phyloP scores from a whole-genome alignment of 2,888 invertebrate genomes.

The Drosophila colorata region DNA sequence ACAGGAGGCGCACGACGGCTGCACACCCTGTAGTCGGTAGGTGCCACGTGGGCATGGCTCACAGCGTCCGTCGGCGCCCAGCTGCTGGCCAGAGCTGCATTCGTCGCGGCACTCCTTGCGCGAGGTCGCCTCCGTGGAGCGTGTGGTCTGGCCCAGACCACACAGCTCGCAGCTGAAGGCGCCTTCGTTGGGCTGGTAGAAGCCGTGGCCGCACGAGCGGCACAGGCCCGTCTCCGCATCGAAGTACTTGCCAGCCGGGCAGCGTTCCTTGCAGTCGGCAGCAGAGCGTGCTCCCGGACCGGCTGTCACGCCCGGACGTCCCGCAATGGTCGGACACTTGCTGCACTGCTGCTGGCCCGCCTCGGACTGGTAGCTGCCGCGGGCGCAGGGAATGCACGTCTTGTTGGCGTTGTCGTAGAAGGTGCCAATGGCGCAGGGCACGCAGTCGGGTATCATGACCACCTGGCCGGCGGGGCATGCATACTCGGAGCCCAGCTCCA shows the following conservation, averaged over 20 bases:
- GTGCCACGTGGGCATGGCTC: constrained; percentile 96
- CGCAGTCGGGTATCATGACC: constrained; percentile 96
- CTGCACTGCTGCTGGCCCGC: constrained; percentile 95
- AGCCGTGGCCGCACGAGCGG: constrained; percentile 96
- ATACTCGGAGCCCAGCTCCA: constrained; percentile 94
- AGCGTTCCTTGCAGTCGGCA: constrained; percentile 96
- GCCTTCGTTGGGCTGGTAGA: constrained; percentile 96
- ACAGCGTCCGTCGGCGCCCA: constrained; percentile 95
- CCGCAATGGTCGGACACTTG: constrained; percentile 95
- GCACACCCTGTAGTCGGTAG: constrained; percentile 93
- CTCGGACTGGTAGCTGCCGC: constrained; percentile 97
- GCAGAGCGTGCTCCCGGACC: constrained; percentile 94
- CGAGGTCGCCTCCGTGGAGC: constrained; percentile 95
- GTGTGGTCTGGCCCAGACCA: constrained; percentile 95
- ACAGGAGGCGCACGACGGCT: constrained; percentile 94
- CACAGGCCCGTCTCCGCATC: constrained; percentile 95
- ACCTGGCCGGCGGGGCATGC: constrained; percentile 97
- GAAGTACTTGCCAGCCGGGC: constrained; percentile 97
- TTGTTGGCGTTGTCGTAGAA: constrained; percentile 92
- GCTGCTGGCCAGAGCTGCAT: constrained; percentile 91
- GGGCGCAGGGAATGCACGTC: constrained; percentile 93
- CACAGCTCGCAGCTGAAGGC: constrained; percentile 95
- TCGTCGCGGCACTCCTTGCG: constrained; percentile 95
- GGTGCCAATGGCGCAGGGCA: constrained; percentile 96
- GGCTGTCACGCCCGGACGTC: constrained; percentile 95